Evolutionary conservation across 2,797 vertebrate species (phyloP), one percentile per base, ranked within the genome.

Genomic region (Sciurus carolinensis): DNA sequence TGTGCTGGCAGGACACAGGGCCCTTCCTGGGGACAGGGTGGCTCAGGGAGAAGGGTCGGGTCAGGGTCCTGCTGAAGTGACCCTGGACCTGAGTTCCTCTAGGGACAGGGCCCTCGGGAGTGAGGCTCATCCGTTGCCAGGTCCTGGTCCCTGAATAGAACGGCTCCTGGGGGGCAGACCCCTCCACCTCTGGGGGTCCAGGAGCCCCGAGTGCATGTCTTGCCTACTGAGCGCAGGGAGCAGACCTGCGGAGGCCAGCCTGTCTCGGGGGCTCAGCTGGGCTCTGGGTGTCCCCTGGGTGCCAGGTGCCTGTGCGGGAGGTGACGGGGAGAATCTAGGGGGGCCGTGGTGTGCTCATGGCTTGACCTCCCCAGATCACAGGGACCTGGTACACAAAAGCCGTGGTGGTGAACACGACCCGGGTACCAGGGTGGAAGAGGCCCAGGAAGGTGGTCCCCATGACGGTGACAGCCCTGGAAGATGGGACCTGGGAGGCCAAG

Each of bases 351-450:
- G 71, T 62, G 4, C 69, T 50, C n/a, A 52, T 0, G 0, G 33
- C 52, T 9, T 9, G 0, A 15, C 57, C 59, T 22, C 50, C n/a
- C 20, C 76, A 95, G 89, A 14, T 22, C 3, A 24, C 57, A 87
- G 94, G 85, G 17, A 90, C 30, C 1, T 96, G 94, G 96, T 69
- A 90, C 1, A 0, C 44, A 22, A 92, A 94, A 81, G 94, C 94
- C 5, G 0, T 50, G 0, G 89, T 30, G 18, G 9, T 2, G 0
- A 2, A 62, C 4, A 33, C 33, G 33, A 1, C 0, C n/a, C 0
- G 44, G 10, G 8, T 44, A 3, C 14, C 59, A 4, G 6, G 36
- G 7, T 1, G 50, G 24, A 50, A 1, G n/a, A 20, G 39, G 24
- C 66, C 52, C 20, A 22, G 0, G 10, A 30, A 7, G 3, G 7